Evolutionary conservation across 2,888 invertebrate species (phyloP), one percentile per base, ranked within the genome.

Genomic region (Hemicrepidius hirtus): DNA sequence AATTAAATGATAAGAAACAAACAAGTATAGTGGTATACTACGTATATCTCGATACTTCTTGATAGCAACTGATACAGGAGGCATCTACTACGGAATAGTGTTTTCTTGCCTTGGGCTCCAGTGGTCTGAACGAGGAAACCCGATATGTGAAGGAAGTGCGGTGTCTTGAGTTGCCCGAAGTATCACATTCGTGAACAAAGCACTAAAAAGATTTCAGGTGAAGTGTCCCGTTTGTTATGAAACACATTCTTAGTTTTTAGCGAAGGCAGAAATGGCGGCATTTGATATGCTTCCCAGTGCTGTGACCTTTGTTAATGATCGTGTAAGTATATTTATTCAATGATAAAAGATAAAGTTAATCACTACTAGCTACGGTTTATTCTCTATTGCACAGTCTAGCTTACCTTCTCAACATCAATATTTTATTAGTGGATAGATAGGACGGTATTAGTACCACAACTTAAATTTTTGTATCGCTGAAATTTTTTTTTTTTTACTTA

Each of bases 231-330:
- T 37, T 62, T 32, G 44, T 67, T 12, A 21, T n/a, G 16, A 46
- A 59, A 49, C 41, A 13, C 35, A 13, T 55, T 24, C 16, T 6
- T 9, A 2, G 13, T 55, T 41, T 60, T 40, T 12, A 20, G 18
- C n/a, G 40, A n/a, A 60, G 60, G 28, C 20, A 49, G 46, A 7
- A 2, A 73, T 73, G 72, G 72, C 72, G 5, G 64, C 32, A 55
- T 73, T 68, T 41, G 72, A 73, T 64, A 83, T 84, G 83, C 71
- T 81, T 24, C 82, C 83, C 10, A 84, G 83, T 78, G 79, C 81
- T 53, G 80, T 84, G 66, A 81, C 82, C 21, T 82, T 81, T 67
- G 53, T 77, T 35, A 80, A 83, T 49, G 77, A 80, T 68, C 76
- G 81, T 64, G 84, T 84, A 79, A 82, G 84, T 81, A 68, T 6